Conservation (phyloP, 2,888 invertebrate species). For the Esperia sulphurella region DNA sequence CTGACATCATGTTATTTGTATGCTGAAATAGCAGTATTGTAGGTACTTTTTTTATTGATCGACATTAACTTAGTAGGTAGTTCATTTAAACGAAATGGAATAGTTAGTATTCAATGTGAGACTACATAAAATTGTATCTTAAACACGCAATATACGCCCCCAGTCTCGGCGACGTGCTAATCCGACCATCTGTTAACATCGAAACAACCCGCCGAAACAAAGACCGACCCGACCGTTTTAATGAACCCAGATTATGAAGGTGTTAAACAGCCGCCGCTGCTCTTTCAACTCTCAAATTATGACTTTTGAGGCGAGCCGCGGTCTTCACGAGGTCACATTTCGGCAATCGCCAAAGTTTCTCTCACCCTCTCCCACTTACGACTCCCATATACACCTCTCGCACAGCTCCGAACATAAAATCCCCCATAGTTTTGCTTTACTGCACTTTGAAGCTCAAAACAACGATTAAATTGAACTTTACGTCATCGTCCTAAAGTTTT, state of each 20-base stretch:
- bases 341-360: conserved; percentile 60
- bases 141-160: conserved; percentile 29
- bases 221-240: conserved; percentile 69
- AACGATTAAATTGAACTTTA: conserved; percentile 48
- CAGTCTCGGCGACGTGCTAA: conserved; percentile 61
- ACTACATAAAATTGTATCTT: conserved; percentile 24
- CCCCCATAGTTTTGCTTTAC: conserved; percentile 47
- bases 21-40: no score
- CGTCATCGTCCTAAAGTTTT: conserved; percentile 41
- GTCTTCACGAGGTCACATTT: conserved; percentile 67
- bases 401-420: conserved; percentile 58
- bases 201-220: conserved; percentile 76
- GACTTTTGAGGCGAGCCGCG: conserved; percentile 60
- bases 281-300: conserved; percentile 77
- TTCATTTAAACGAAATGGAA: no score
- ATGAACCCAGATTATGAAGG: conserved; percentile 78
- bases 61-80: no score
- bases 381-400: conserved; percentile 50
- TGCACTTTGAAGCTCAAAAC: conserved; percentile 25
- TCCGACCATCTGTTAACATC: conserved; percentile 73
- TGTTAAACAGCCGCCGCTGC: conserved; percentile 70
- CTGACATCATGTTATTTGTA: no score
- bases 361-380: conserved; percentile 47
- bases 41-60: no score
- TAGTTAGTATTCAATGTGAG: neutral